Percentiles rank a stretch among this genome's conserved stretches.
Conservation (phyloP, 2,797 vertebrate species). For the Caiman crocodilus region DNA sequence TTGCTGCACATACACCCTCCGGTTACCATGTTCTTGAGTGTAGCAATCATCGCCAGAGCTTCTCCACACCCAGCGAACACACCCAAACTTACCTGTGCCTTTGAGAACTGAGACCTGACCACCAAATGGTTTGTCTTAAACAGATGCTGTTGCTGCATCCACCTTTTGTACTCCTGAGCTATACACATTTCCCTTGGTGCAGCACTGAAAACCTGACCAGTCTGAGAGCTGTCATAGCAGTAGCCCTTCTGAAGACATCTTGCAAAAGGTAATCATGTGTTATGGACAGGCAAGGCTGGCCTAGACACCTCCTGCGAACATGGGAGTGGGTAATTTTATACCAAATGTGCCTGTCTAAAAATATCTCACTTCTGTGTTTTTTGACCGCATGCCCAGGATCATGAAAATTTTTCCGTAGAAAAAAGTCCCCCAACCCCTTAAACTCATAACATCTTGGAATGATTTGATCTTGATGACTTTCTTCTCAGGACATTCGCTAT, state of each 20-base stretch:
- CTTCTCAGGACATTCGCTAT: constrained; percentile 69
- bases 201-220: accelerated
- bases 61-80: not conserved
- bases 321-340: constrained; percentile 16
- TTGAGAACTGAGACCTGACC: accelerated
- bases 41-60: not conserved
- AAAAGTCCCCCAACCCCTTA: constrained; percentile 26
- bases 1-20: accelerated
- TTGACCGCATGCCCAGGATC: constrained; percentile 77
- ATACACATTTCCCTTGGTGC: accelerated
- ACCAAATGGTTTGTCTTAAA: not conserved
- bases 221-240: accelerated
- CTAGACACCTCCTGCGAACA: not conserved
- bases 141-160: not conserved
- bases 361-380: constrained; percentile 76
- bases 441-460: constrained; percentile 77
- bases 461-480: constrained; percentile 74
- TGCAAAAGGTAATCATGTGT: not conserved
- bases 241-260: accelerated
- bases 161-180: accelerated
- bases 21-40: not conserved
- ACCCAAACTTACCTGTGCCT: accelerated
- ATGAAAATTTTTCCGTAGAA: constrained; percentile 64
- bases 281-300: constrained; percentile 3
- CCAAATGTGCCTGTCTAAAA: constrained; percentile 74